Base-by-base conservation (phyloP, 2,797 vertebrate species). In the Diglossa cyanea region DNA sequence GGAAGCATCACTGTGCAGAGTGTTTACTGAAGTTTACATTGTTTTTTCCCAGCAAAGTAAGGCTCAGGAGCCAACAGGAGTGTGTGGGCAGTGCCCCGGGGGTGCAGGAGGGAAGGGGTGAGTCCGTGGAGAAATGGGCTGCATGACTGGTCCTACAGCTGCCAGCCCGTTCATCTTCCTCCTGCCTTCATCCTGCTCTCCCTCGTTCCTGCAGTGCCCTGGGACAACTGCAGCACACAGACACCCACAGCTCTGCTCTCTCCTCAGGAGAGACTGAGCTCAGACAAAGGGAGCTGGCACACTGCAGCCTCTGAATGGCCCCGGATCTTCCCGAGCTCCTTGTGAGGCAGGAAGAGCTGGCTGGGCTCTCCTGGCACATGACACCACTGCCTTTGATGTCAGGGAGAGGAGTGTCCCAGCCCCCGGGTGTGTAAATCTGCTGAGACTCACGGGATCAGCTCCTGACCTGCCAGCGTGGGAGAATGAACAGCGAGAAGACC, bases 301-400 rank as follows among this genome's bases (percentile, higher is more conserved):
- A 1, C 65, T 58, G 50, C 58, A 80, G 47, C 20, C 62, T 68
- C 62, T 0, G 0, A 21, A 14, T 0, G 2, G 42, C 0, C 1
- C 42, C 21, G 12, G 7, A 24, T 50, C 16, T 63, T 45, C 11
- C 25, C 17, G 4, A 33, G 60, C 40, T 68, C 24, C 48, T 31
- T 42, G 28, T 1, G 2, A 23, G 79, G 37, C 61, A 71, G 63
- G 51, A 88, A 24, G 44, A 63, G 67, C 44, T 2, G 2, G 25
- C 35, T 45, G 3, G 2, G 54, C 77, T 92, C 76, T 86, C 35
- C 30, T 48, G 66, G 62, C 7, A 5, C 70, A 31, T 0, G 10
- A 74, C 87, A 92, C 86, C 68, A 75, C 45, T 57, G 53, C 70
- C 72, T 94, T 79, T 88, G 79, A 89, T 23, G 14, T 6, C 54